A percentile compares a stretch with the other conserved stretches of the same genome.
Evolutionary conservation across 23 tunicate species (phyloP).

Genomic region (Ascidia mentula): DNA sequence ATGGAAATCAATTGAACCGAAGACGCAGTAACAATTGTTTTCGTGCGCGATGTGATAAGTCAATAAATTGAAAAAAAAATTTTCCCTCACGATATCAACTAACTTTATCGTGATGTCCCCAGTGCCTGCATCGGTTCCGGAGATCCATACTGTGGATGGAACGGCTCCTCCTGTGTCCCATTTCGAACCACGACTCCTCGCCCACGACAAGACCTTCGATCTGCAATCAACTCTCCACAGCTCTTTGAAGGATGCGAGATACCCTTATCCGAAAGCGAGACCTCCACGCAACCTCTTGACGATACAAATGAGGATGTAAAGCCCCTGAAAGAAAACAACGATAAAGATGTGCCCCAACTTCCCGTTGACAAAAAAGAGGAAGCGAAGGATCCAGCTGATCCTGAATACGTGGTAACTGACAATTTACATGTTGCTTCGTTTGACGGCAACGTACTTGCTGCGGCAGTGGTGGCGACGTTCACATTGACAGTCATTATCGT

Average conservation of each 20-base stretch:
- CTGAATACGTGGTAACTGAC: neutral
- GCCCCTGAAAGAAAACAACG: neutral
- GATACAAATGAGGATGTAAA: neutral
- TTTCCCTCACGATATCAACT: no score
- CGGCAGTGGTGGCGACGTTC: conserved; percentile 21
- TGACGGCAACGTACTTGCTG: conserved; percentile 2
- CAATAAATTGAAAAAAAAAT: no score
- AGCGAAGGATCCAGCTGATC: neutral
- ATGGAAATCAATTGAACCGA: no score
- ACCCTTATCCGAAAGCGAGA: neutral
- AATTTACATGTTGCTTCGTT: neutral
- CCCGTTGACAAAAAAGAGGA: neutral
- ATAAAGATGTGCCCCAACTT: neutral
- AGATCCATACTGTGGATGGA: conserved; percentile 92
- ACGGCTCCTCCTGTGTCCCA: conserved; percentile 35
- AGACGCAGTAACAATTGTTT: no score
- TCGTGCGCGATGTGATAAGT: no score
- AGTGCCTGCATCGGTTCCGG: conserved; percentile 67
- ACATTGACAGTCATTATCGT: conserved; percentile 9
- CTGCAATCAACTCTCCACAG: conserved; percentile 27
- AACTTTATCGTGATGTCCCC: no score
- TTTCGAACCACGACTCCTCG: neutral
- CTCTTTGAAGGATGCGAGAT: neutral
- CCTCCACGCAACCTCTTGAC: neutral
- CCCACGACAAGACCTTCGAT: conserved; percentile 21